Evolutionary conservation across 1,140 invertebrate species (phyloP).

Genomic region (Akabosia matsudoensis): DNA sequence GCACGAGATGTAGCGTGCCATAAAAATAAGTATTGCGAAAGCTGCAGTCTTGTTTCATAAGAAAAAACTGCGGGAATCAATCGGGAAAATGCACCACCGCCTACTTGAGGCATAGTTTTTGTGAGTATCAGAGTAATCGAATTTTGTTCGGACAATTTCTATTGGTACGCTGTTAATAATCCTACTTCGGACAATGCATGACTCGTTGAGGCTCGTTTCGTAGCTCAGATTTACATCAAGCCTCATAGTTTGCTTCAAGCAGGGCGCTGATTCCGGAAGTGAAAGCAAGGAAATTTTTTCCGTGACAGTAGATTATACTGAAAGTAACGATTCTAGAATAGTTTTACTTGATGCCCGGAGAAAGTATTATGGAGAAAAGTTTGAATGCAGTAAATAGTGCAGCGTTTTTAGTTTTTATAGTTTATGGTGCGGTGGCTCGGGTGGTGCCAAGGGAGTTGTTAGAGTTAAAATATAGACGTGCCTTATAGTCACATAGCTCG

Average conservation of each 20-base stretch:
- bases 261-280: too few species aligned
- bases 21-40: not conserved
- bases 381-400: not conserved
- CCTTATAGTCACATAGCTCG: not conserved
- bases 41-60: too few species aligned
- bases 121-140: too few species aligned
- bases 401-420: not conserved
- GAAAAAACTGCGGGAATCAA: too few species aligned
- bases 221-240: too few species aligned
- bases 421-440: not conserved
- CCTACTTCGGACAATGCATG: too few species aligned
- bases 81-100: too few species aligned
- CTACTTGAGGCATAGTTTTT: too few species aligned
- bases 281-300: not conserved
- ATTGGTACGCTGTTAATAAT: too few species aligned
- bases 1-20: constrained; percentile 5
- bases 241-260: too few species aligned
- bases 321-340: not conserved
- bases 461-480: not conserved
- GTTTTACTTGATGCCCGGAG: not conserved
- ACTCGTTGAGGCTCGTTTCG: too few species aligned
- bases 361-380: not conserved
- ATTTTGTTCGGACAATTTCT: too few species aligned
- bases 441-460: not conserved
- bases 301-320: not conserved